Conservation (phyloP, 2,797 vertebrate genomes). For the Euthynnus affinis region DNA sequence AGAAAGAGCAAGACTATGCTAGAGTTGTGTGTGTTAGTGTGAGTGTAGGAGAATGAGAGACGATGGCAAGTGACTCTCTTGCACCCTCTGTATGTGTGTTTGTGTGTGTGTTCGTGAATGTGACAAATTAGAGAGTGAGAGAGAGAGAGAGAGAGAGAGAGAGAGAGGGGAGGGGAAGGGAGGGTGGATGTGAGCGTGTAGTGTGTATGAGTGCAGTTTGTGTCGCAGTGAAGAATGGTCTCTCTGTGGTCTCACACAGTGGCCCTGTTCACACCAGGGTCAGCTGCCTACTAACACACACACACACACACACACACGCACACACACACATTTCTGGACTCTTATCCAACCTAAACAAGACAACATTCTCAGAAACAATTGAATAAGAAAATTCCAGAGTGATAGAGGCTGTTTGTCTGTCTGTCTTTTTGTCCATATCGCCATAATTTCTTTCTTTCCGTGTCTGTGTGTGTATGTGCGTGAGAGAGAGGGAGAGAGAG, state of each 20-base stretch:
- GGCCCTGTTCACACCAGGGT: conserved; percentile 78
- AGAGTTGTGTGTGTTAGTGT: background rate
- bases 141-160: too few species aligned
- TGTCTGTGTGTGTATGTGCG: conserved; percentile 4
- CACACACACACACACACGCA: conserved; percentile 41
- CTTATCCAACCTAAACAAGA: conserved; percentile 70
- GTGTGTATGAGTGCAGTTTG: conserved; percentile 41
- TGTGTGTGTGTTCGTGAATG: conserved; percentile 56
- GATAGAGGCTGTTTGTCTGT: conserved; percentile 19
- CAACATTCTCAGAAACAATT: conserved; percentile 69
- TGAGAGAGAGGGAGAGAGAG: too few species aligned
- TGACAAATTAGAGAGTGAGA: conserved; percentile 47
- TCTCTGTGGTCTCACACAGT: conserved; percentile 80
- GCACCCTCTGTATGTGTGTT: conserved; percentile 57
- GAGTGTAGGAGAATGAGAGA: conserved; percentile 35
- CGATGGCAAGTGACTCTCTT: conserved; percentile 60
- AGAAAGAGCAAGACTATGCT: conserved; percentile 30
- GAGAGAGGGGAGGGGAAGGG: conserved; percentile 14
- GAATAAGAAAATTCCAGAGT: conserved; percentile 56
- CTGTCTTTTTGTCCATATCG: conserved; percentile 5
- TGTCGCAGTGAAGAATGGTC: conserved; percentile 70
- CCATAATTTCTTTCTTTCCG: background rate
- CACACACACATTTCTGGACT: conserved; percentile 39
- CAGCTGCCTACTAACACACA: conserved; percentile 71
- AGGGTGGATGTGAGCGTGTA: conserved; percentile 36